These are phyloP conservation scores for Drosophila miranda DNA, from an alignment of 1,140 invertebrate species.

Conservation along the genomic window DNA sequence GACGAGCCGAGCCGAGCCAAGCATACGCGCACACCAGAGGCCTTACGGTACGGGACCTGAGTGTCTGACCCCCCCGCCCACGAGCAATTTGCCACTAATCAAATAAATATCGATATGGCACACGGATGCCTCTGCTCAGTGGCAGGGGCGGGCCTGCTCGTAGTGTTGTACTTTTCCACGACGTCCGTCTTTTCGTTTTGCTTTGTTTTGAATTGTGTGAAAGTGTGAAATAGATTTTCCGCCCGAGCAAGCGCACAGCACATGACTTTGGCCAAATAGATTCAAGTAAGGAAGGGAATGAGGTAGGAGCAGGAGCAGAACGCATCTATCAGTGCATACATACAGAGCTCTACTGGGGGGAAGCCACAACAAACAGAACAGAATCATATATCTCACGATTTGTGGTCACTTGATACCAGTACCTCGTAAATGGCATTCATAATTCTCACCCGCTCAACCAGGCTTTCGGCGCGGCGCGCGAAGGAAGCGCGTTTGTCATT, in stretches of 20 bases:
- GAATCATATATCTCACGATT: slow-evolving; percentile 73
- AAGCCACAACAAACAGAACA: slow-evolving; percentile 50
- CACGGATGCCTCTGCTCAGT: slow-evolving; percentile 9
- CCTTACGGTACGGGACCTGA: slow-evolving; percentile 22
- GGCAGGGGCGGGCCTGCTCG: neutral
- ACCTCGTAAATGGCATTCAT: slow-evolving; percentile 82
- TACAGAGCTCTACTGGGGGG: no score
- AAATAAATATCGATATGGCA: slow-evolving; percentile 46
- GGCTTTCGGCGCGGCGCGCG: slow-evolving; percentile 79
- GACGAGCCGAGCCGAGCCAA: slow-evolving; percentile 52
- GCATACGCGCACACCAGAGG: slow-evolving; percentile 7
- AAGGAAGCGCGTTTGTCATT: slow-evolving; percentile 75
- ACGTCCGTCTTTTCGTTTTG: no score
- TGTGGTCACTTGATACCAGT: slow-evolving; percentile 80
- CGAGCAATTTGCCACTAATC: slow-evolving; percentile 37
- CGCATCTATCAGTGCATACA: no score
- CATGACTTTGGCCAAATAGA: slow-evolving; percentile 42
- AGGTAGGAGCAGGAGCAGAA: slow-evolving; percentile 1
- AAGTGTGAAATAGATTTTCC: slow-evolving; percentile 38
- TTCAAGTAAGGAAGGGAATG: slow-evolving; percentile 35
- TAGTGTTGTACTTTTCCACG: no score
- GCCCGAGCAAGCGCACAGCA: slow-evolving; percentile 19
- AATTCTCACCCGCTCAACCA: slow-evolving; percentile 82
- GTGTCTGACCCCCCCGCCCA: slow-evolving; percentile 27
- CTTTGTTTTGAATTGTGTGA: slow-evolving; percentile 11